These are phyloP conservation scores for Phengaris alcon DNA, from an alignment of 2,888 invertebrate genomes.

Conservation along the genomic window DNA sequence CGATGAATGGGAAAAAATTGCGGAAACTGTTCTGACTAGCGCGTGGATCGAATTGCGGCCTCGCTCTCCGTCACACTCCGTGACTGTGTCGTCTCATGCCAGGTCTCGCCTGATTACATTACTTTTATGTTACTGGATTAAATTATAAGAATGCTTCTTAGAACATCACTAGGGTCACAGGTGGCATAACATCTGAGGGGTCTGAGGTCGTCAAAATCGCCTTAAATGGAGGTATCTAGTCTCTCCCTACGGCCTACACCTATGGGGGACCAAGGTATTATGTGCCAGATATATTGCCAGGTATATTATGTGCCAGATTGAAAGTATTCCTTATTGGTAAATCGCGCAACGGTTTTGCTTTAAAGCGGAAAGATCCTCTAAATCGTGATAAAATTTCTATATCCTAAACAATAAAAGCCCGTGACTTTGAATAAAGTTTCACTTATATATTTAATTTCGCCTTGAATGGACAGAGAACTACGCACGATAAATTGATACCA, in stretches of 20 bases:
- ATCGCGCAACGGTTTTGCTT: not conserved
- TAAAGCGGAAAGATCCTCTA: not conserved
- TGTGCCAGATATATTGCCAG: too few species aligned
- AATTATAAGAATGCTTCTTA: not conserved
- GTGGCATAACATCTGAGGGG: too few species aligned
- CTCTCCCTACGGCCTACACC: too few species aligned
- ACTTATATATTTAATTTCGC: not conserved
- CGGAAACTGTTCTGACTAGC: slow-evolving; percentile 46
- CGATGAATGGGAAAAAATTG: slow-evolving; percentile 38
- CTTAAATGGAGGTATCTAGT: too few species aligned
- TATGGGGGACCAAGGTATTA: too few species aligned
- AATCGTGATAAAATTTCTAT: not conserved
- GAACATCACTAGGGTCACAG: too few species aligned
- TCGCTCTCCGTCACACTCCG: slow-evolving; percentile 4
- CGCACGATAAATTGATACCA: not conserved
- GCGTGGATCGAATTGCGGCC: slow-evolving; percentile 46
- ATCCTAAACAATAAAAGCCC: not conserved
- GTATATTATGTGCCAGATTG: too few species aligned
- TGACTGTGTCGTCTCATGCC: not conserved
- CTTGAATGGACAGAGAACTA: not conserved
- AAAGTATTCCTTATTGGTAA: not conserved
- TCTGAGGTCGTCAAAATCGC: too few species aligned
- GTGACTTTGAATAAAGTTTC: slow-evolving; percentile 16
- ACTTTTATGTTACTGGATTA: slow-evolving; percentile 6
- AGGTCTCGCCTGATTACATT: slow-evolving; percentile 8